A percentile compares a stretch with the other conserved stretches of the same genome.
Conservation (phyloP, 2,113 vertebrate genomes). For the Oryzias woworae region DNA sequence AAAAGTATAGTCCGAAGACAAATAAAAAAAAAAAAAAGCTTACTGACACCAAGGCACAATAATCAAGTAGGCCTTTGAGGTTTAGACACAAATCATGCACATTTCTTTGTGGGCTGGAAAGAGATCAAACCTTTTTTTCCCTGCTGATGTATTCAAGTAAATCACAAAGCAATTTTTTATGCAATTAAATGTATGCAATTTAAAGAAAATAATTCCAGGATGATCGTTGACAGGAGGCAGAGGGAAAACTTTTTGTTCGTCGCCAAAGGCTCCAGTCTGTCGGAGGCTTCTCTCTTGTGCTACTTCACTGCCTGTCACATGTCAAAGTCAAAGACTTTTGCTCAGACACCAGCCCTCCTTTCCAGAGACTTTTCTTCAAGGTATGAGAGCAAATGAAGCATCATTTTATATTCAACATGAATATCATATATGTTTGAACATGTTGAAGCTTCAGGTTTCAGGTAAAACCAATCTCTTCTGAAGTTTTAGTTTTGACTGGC, state of each 20-base stretch:
- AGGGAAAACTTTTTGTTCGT: conserved; percentile 77
- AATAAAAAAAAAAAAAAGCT: too few relatives aligned
- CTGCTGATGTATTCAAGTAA: too few relatives aligned
- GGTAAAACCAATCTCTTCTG: background rate
- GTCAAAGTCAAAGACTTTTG: conserved; percentile 68
- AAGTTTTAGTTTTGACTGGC: background rate
- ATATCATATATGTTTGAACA: background rate
- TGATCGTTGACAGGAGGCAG: conserved; percentile 67
- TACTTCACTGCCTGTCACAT: conserved; percentile 85
- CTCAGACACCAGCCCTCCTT: conserved; percentile 74
- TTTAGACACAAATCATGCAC: too few relatives aligned
- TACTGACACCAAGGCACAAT: too few relatives aligned
- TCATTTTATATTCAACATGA: too few relatives aligned
- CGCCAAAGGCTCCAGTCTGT: conserved; percentile 80
- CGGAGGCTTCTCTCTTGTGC: conserved; percentile 83
- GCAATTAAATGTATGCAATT: too few relatives aligned
- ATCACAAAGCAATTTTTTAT: too few relatives aligned
- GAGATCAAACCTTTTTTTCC: too few relatives aligned
- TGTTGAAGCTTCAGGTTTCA: background rate
- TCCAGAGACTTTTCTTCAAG: conserved; percentile 83
- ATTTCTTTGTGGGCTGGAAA: too few relatives aligned
- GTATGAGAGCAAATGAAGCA: conserved; percentile 59
- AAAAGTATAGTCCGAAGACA: too few relatives aligned
- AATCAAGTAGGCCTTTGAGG: too few relatives aligned
- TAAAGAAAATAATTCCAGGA: background rate